These are phyloP conservation scores for Chironomus tentans DNA, from an alignment of 2,888 invertebrate species.

Conservation along the genomic window DNA sequence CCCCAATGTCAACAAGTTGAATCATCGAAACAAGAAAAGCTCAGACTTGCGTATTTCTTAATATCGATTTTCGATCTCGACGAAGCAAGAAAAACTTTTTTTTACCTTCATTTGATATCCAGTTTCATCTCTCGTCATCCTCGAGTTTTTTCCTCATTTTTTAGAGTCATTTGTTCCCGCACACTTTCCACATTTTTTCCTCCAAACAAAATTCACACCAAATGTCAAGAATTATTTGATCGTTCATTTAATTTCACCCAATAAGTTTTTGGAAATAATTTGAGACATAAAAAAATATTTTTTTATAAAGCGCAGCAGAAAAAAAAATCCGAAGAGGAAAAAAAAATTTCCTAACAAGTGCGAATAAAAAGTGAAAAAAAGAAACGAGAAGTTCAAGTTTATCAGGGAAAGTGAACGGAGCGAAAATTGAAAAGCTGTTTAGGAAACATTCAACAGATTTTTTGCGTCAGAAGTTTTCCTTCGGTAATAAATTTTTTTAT, in stretches of 20 bases:
- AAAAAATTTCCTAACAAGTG: neutral
- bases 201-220: neutral
- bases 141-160: slow-evolving; percentile 1
- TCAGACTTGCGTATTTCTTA: neutral
- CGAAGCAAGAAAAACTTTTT: neutral
- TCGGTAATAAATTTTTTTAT: neutral
- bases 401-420: neutral
- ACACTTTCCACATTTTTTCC: slow-evolving; percentile 6
- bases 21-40: neutral
- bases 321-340: neutral
- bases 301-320: neutral
- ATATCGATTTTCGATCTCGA: slow-evolving; percentile 8
- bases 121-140: neutral
- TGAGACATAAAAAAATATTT: neutral
- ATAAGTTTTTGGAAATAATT: neutral
- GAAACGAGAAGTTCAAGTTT: neutral
- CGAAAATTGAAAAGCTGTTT: neutral
- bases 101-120: neutral
- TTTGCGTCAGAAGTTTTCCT: slow-evolving; percentile 7
- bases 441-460: slow-evolving; percentile 21
- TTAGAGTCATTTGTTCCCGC: neutral
- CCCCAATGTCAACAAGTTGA: too few relatives aligned
- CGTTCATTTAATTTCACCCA: neutral
- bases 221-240: neutral
- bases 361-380: neutral